Evolutionary conservation across 2,113 vertebrate species (phyloP).

Genomic region (Syrrhaptes paradoxus): DNA sequence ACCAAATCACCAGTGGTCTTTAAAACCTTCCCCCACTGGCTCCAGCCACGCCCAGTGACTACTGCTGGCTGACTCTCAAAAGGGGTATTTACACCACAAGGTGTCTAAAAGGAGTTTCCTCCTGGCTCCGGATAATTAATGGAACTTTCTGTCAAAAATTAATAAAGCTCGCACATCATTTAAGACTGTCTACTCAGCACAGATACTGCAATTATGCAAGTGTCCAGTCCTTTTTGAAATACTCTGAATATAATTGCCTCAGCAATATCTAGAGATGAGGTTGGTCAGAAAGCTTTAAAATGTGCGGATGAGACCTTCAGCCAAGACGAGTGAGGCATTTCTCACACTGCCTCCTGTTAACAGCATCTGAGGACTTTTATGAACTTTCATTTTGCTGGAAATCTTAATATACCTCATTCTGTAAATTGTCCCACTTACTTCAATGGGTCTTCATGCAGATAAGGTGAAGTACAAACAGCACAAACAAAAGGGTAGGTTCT

Average conservation of each 20-base stretch:
- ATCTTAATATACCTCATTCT: neutral
- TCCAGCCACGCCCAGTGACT: neutral
- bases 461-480: neutral
- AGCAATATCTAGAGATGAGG: neutral
- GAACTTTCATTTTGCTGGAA: neutral
- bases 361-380: neutral
- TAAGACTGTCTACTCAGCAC: neutral
- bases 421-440: neutral
- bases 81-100: neutral
- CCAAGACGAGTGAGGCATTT: neutral
- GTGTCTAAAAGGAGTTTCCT: neutral
- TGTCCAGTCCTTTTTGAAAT: neutral
- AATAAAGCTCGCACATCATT: neutral
- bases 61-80: neutral
- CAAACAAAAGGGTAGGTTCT: neutral
- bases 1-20: neutral
- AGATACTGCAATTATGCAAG: constrained; percentile 7
- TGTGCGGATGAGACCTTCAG: neutral
- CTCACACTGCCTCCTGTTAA: neutral
- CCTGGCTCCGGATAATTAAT: neutral
- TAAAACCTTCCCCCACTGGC: neutral
- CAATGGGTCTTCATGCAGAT: neutral
- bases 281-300: constrained; percentile 10
- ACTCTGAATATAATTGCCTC: neutral
- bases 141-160: neutral